A percentile compares a stretch with the other conserved stretches of the same genome.
phyloP scores from a whole-genome alignment of 2,797 vertebrate genomes.

The Typhlichthys subterraneus region DNA sequence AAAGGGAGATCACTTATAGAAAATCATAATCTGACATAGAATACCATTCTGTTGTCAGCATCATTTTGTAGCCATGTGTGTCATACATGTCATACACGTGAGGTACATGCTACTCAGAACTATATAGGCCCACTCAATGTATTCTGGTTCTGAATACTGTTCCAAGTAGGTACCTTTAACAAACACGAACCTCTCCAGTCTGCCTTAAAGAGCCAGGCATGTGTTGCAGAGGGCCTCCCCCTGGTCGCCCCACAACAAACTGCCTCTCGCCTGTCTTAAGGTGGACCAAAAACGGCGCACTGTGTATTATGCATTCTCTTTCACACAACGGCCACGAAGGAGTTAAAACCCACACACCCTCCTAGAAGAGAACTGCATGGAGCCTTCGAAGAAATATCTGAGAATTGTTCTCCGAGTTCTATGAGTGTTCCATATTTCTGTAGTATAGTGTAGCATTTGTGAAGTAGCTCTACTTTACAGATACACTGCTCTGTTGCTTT shows the following conservation, averaged over 20 bases:
- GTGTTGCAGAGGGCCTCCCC: slow-evolving; percentile 80
- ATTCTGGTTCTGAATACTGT: background rate
- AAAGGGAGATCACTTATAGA: no score
- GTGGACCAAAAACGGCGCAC: slow-evolving; percentile 74
- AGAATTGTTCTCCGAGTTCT: background rate
- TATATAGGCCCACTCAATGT: no score
- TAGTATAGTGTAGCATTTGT: no score
- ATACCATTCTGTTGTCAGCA: no score
- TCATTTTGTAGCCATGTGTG: no score
- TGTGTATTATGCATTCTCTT: slow-evolving; percentile 36
- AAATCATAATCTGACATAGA: no score
- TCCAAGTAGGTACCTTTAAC: slow-evolving; percentile 77
- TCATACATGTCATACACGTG: no score
- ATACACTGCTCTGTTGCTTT: no score
- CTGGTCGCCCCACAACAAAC: slow-evolving; percentile 76
- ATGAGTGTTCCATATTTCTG: no score
- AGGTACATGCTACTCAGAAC: no score
- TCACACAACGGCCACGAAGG: slow-evolving; percentile 51
- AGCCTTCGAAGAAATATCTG: slow-evolving; percentile 27
- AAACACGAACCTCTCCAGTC: slow-evolving; percentile 78
- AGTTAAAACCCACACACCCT: slow-evolving; percentile 80
- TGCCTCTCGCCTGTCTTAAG: slow-evolving; percentile 80
- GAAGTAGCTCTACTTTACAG: no score
- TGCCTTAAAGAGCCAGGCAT: slow-evolving; percentile 86
- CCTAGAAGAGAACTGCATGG: slow-evolving; percentile 34